These are phyloP conservation scores for Ostrea denselamellosa DNA, from an alignment of 1,140 invertebrate genomes.

Conservation along the genomic window DNA sequence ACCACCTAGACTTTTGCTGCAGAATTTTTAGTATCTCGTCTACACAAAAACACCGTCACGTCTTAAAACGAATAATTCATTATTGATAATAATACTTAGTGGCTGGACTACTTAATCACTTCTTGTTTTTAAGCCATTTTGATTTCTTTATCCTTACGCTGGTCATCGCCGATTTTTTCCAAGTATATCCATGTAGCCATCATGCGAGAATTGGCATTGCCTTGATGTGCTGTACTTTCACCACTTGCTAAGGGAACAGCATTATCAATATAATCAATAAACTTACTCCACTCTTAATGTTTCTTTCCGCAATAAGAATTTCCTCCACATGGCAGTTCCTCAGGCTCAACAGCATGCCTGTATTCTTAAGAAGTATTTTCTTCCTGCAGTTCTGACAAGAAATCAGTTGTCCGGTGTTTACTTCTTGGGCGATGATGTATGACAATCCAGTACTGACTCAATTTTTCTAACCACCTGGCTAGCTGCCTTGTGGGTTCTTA, in stretches of 20 bases:
- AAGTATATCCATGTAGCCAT: not conserved
- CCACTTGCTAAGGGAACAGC: not conserved
- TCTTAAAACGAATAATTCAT: too few species aligned
- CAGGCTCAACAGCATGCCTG: not conserved
- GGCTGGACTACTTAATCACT: not conserved
- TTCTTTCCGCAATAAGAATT: not conserved
- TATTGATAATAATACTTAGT: not conserved
- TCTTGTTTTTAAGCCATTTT: not conserved
- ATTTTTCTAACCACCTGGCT: too few species aligned
- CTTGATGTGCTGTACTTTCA: not conserved
- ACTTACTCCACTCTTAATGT: conserved; percentile 18
- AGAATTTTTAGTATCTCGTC: not conserved
- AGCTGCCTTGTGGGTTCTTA: too few species aligned
- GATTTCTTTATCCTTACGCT: not conserved
- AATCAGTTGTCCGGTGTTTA: not conserved
- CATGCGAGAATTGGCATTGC: too few species aligned
- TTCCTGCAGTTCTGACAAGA: not conserved
- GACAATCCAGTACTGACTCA: not conserved
- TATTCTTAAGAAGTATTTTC: not conserved
- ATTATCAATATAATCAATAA: conserved; percentile 28
- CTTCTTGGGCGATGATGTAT: conserved; percentile 17
- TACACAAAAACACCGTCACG: not conserved
- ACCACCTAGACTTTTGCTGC: not conserved
- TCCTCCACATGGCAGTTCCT: conserved; percentile 1
- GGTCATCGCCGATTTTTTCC: not conserved